phyloP scores from a whole-genome alignment of 2,888 invertebrate species.

The Metalampra italica region DNA sequence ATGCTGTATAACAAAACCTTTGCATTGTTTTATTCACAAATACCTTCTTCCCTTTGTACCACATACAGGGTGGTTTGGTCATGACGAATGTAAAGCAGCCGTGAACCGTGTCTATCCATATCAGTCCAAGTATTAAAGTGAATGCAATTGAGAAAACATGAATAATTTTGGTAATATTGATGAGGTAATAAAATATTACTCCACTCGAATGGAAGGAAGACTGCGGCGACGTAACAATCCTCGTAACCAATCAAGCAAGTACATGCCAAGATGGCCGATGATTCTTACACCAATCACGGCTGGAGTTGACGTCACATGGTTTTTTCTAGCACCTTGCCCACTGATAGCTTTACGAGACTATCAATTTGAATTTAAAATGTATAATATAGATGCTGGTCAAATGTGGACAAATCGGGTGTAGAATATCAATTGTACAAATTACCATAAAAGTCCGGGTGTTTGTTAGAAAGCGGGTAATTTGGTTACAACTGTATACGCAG shows the following conservation, averaged over 20 bases:
- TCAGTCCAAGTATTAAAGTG: no score
- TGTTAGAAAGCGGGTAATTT: slow-evolving; percentile 78
- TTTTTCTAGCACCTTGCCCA: slow-evolving; percentile 62
- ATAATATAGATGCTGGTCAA: slow-evolving; percentile 74
- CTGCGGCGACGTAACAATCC: not conserved
- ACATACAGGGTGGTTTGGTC: not conserved
- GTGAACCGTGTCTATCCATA: not conserved
- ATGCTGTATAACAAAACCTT: slow-evolving; percentile 10
- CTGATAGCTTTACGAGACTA: slow-evolving; percentile 75
- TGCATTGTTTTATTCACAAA: not conserved
- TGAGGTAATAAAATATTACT: not conserved
- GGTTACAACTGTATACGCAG: slow-evolving; percentile 66
- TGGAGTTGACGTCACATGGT: slow-evolving; percentile 57
- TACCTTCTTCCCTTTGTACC: not conserved
- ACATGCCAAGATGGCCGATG: slow-evolving; percentile 63
- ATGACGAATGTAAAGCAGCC: not conserved
- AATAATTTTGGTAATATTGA: not conserved
- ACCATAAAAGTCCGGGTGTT: slow-evolving; percentile 76
- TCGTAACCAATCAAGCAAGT: slow-evolving; percentile 34
- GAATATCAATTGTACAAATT: slow-evolving; percentile 73
- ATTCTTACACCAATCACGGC: slow-evolving; percentile 66
- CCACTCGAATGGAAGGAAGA: not conserved
- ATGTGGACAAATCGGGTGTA: slow-evolving; percentile 65
- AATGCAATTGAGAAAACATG: no score
- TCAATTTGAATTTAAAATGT: slow-evolving; percentile 75